Percentiles rank a stretch among this genome's conserved stretches.
Conservation (phyloP, 2,888 invertebrate genomes). For the Mycalesis mineus region DNA sequence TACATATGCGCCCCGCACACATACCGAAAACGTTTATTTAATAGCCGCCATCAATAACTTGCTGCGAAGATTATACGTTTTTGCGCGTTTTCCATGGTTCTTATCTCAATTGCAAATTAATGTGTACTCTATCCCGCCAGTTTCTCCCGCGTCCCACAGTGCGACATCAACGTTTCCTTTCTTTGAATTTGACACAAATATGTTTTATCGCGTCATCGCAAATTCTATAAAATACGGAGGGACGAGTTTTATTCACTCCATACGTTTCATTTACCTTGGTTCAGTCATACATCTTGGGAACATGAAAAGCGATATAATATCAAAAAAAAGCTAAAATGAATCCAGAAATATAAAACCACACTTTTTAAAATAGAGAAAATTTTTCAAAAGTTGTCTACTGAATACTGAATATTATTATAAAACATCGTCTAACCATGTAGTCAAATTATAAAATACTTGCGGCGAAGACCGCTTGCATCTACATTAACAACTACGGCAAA, state of each 20-base stretch:
- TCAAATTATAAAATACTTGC: conserved; percentile 44
- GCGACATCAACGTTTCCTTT: conserved; percentile 51
- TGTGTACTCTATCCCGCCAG: conserved; percentile 61
- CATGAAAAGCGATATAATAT: conserved; percentile 63
- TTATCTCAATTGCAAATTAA: conserved; percentile 76
- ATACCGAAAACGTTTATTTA: conserved; percentile 72
- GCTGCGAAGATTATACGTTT: conserved; percentile 66
- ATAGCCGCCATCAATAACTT: conserved; percentile 77
- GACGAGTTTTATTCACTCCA: not conserved
- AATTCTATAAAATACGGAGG: too few relatives aligned
- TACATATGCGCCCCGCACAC: conserved; percentile 52
- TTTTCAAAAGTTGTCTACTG: conserved; percentile 46
- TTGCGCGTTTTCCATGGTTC: conserved; percentile 61
- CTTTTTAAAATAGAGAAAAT: conserved; percentile 34
- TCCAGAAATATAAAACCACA: conserved; percentile 45
- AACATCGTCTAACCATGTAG: conserved; percentile 34
- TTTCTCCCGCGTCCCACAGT: conserved; percentile 43
- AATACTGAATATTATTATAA: conserved; percentile 46
- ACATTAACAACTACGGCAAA: conserved; percentile 54
- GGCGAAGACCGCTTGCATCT: conserved; percentile 53
- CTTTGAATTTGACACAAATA: conserved; percentile 17
- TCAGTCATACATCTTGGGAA: conserved; percentile 67
- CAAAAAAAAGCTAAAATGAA: conserved; percentile 57
- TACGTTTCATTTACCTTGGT: conserved; percentile 37
- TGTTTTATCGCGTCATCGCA: conserved; percentile 3